These are phyloP conservation scores for Elysia chlorotica DNA, from an alignment of 1,140 invertebrate genomes.

Conservation along the genomic window DNA sequence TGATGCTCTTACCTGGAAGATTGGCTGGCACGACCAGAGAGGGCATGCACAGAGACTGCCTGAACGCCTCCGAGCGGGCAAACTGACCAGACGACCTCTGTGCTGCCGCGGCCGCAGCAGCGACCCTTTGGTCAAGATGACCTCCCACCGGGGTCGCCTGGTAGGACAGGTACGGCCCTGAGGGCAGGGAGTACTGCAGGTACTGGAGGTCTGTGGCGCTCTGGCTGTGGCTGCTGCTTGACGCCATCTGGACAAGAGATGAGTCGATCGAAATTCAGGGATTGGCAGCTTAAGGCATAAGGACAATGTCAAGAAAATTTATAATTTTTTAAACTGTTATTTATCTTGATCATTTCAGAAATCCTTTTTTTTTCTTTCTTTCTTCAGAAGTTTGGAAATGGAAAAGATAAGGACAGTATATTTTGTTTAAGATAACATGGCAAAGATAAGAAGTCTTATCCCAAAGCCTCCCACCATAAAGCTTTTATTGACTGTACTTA, in stretches of 20 bases:
- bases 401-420: too few species aligned
- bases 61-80: constrained; percentile 70
- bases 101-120: constrained; percentile 24
- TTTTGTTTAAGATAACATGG: too few species aligned
- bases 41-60: constrained; percentile 73
- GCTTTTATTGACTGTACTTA: too few species aligned
- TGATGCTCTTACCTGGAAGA: constrained; percentile 50
- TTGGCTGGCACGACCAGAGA: constrained; percentile 70
- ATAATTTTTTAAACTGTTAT: too few species aligned
- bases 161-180: constrained; percentile 57
- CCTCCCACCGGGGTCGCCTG: constrained; percentile 51
- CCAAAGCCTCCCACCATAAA: too few species aligned
- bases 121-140: constrained; percentile 48
- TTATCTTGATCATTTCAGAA: too few species aligned
- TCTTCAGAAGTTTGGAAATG: too few species aligned
- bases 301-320: too few species aligned
- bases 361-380: too few species aligned
- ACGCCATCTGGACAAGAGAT: constrained; percentile 41
- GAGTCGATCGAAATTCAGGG: not conserved
- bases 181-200: constrained; percentile 85
- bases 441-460: too few species aligned
- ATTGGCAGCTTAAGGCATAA: too few species aligned
- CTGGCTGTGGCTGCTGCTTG: constrained; percentile 43
- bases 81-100: constrained; percentile 65
- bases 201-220: constrained; percentile 49